Percentiles rank a stretch among this genome's conserved stretches.
Conservation (phyloP, 2,888 invertebrate genomes). For the Gisinianus flammeolus region DNA sequence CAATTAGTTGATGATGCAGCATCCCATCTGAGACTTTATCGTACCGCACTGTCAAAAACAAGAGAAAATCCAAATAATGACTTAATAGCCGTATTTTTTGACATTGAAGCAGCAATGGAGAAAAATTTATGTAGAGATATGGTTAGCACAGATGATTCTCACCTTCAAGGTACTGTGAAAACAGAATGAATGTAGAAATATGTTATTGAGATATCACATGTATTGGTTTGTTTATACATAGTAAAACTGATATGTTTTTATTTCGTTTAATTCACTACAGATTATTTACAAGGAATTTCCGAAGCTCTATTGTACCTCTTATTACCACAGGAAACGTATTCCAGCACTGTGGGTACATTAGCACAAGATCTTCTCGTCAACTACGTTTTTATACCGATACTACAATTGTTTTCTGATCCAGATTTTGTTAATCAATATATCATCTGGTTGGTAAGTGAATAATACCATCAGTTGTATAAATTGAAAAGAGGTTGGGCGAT, state of each 20-base stretch:
- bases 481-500: not conserved
- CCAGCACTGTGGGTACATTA: constrained; percentile 79
- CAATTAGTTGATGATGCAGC: constrained; percentile 88
- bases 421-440: constrained; percentile 90
- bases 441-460: constrained; percentile 79
- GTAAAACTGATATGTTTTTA: constrained; percentile 6
- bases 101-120: constrained; percentile 86
- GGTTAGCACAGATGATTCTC: constrained; percentile 69
- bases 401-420: constrained; percentile 80
- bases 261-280: constrained; percentile 63
- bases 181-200: not conserved
- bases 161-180: constrained; percentile 66
- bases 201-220: not conserved
- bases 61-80: constrained; percentile 60
- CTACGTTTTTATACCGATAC: constrained; percentile 72
- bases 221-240: not conserved
- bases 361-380: constrained; percentile 78
- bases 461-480: not conserved
- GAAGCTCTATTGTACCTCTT: constrained; percentile 83
- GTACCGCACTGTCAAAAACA: constrained; percentile 72
- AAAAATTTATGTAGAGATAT: constrained; percentile 79
- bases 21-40: constrained; percentile 83
- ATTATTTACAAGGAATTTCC: constrained; percentile 78
- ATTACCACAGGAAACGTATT: constrained; percentile 82
- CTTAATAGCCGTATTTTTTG: constrained; percentile 82